Evolutionary conservation across 2,797 vertebrate species (phyloP).

Genomic region (Limosa lapponica): DNA sequence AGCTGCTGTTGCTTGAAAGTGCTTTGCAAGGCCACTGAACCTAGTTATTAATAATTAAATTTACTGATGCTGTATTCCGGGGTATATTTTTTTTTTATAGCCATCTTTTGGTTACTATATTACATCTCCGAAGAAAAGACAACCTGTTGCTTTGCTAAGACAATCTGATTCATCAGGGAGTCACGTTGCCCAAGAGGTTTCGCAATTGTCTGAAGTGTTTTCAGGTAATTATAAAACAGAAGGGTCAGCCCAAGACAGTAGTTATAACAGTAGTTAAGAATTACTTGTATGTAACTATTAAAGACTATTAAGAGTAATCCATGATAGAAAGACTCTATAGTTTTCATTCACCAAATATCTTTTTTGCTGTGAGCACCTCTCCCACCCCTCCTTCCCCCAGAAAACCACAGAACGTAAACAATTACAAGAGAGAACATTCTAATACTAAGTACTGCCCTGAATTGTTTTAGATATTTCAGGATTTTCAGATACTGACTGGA

Average conservation of each 20-base stretch:
- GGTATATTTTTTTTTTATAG: conserved; percentile 66
- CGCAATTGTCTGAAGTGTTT: conserved; percentile 74
- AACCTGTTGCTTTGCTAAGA: conserved; percentile 88
- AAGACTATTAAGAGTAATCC: neutral
- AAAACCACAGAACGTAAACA: neutral
- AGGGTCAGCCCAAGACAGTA: neutral
- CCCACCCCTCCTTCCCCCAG: accelerated
- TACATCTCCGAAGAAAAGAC: conserved; percentile 91
- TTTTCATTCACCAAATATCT: neutral
- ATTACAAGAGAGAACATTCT: neutral
- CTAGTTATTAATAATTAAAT: neutral
- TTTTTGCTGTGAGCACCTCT: neutral
- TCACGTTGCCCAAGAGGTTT: conserved; percentile 67
- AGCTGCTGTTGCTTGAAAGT: neutral
- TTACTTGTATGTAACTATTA: neutral
- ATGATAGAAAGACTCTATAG: neutral
- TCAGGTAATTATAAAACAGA: conserved; percentile 78
- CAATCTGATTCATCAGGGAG: conserved; percentile 77
- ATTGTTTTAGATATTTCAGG: neutral
- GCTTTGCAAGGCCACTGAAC: neutral
- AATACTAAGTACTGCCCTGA: neutral
- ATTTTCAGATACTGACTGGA: neutral
- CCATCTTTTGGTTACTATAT: conserved; percentile 97
- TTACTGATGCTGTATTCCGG: neutral
- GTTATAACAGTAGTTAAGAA: neutral